phyloP scores from a whole-genome alignment of 2,888 invertebrate genomes.

The Enchytraeus crypticus region DNA sequence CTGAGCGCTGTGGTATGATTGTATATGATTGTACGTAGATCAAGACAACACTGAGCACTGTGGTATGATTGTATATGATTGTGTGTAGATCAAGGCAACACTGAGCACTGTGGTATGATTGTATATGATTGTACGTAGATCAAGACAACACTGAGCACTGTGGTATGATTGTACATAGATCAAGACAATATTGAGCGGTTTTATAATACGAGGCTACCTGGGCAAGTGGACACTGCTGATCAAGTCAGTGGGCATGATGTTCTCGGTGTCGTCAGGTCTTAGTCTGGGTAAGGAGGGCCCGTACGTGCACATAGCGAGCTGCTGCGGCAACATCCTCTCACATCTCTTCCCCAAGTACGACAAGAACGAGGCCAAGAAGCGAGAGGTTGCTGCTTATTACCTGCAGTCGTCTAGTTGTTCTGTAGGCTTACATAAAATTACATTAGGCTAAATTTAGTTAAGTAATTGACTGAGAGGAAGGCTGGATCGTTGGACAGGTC shows the following conservation, averaged over 20 bases:
- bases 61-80: not conserved
- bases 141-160: no score
- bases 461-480: no score
- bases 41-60: not conserved
- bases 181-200: conserved; percentile 87
- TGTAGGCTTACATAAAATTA: no score
- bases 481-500: no score
- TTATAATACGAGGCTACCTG: conserved; percentile 93
- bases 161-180: conserved; percentile 63
- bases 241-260: conserved; percentile 90
- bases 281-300: conserved; percentile 80
- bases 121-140: no score
- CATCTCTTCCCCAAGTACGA: conserved; percentile 98
- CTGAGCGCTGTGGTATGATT: conserved; percentile 90
- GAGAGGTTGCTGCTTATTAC: conserved; percentile 58
- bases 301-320: conserved; percentile 98
- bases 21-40: no score
- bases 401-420: no score
- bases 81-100: no score
- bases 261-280: conserved; percentile 60
- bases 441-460: no score
- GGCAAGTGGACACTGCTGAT: conserved; percentile 99
- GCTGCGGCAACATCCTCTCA: conserved; percentile 86
- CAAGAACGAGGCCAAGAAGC: conserved; percentile 94
- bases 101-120: no score